Base-by-base conservation (phyloP, 2,888 invertebrate species). In the Diaphora mendica region DNA sequence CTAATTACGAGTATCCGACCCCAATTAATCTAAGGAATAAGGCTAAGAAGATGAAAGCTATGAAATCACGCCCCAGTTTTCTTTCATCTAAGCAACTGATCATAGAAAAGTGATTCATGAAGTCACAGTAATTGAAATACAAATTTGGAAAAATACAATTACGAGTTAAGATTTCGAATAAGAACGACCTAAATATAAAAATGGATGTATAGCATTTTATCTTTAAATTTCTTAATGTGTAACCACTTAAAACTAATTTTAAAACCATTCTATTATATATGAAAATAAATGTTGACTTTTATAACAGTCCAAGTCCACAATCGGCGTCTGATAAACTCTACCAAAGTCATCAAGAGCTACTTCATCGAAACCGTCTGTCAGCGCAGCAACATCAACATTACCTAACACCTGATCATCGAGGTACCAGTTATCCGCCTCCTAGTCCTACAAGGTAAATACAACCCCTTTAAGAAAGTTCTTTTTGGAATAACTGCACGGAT, bases 351-450 rank as follows among this genome's bases (percentile, higher is more conserved):
- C 91, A 93, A 62, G 93, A 94, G 75, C 71, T 90, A 33, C 80
- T 94, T 72, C 88, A 90, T 67, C 96, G 87, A 91, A 96, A 92
- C 75, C 88, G 90, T 2, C 82, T 91, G 0, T 78, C 85, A 0
- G 90, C 89, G 4, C 71, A 86, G 0, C 88, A 88, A 4, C 93
- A 91, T 71, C 88, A 88, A 4, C 93, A 91, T 71, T 90, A 87
- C 77, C 89, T 95, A 69, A 87, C 80, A 1, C 92, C 97, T 17
- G 96, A 97, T 85, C 96, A 97, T 87, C 96, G 97, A 84, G 98
- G 98, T 77, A 97, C 97, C 77, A 98, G 98, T 79, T 98, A 98
- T 91, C 98, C 98, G 73, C 98, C 98, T 13, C 98, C 98, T 39
- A 98, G 98, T 81, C 98, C 94, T 89, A 86, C 96, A 90, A 88